Evolutionary conservation across 2,113 vertebrate species (phyloP).

Genomic region (Phylloscopus trochiloides): DNA sequence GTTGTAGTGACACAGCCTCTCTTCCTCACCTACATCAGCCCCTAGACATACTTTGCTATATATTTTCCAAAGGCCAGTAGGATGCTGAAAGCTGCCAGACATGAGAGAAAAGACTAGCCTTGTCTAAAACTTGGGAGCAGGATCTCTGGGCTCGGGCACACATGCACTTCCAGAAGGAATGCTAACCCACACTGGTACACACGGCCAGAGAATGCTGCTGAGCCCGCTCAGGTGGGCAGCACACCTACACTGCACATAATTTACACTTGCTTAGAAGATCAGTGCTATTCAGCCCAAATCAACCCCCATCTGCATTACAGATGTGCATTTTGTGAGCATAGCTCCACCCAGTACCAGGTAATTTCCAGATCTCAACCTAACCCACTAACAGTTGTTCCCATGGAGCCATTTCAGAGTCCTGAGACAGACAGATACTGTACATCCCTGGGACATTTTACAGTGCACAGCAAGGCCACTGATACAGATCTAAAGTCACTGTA

Average conservation of each 20-base stretch:
- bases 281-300: background rate
- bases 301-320: background rate
- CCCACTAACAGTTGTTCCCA: background rate
- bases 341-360: rapidly evolving
- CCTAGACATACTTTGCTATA: background rate
- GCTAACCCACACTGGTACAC: rapidly evolving
- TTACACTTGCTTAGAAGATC: background rate
- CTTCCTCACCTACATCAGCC: background rate
- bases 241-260: too few species aligned
- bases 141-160: rapidly evolving
- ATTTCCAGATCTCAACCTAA: background rate
- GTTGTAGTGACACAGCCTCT: background rate
- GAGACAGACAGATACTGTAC: background rate
- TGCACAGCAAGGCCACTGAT: background rate
- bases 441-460: background rate
- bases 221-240: background rate
- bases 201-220: background rate
- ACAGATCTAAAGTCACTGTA: background rate
- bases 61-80: background rate
- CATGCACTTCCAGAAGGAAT: rapidly evolving
- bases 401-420: background rate
- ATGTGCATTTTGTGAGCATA: background rate
- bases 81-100: background rate
- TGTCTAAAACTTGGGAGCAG: background rate
- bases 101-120: background rate